Evolutionary conservation across 2,888 invertebrate genomes (phyloP), one percentile per base, ranked within the genome.

Genomic region (Electrophaes corylata): DNA sequence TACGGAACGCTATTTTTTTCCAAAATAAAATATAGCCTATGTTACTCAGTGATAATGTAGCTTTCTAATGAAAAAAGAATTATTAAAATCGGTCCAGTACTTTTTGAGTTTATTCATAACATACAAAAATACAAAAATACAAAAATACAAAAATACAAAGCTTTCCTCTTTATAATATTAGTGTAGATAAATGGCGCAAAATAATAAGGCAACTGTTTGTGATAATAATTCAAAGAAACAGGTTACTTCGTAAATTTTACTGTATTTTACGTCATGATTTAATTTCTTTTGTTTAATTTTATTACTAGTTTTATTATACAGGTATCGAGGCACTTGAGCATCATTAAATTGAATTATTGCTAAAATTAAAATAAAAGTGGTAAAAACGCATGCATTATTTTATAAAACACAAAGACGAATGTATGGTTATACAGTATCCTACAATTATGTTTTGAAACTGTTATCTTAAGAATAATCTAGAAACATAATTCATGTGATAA

Each of bases 301-400:
- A 56, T 47, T 47, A 39, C 40, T 23, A 23, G 47, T 43, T 41
- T 51, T 48, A 56, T 47, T 47, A 39, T 20, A 45, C 26, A 29
- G 35, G 12, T 37, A n/a, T 33, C 4, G 4, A 4, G 12, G 5
- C 20, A 16, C 8, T 31, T 16, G n/a, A 29, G 6, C 11, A 57
- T 26, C 39, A 52, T 57, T 51, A 57, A 57, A 55, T 40, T 60
- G 51, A 60, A 54, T 51, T 59, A 59, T 51, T 51, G 50, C 46
- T 43, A 39, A 18, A 46, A 57, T 53, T 49, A n/a, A 52, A 60
- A 52, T 49, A 19, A 47, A 26, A 35, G 29, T 45, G 26, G 33
- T 56, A 19, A 51, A 44, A 57, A 44, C 23, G 37, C 3, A 33
- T 18, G 12, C 12, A 20, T 16, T 44, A 31, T 33, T 31, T 41